Evolutionary conservation across 1,140 invertebrate genomes (phyloP), one percentile per base, ranked within the genome.

Genomic region (Branchinecta lynchi): DNA sequence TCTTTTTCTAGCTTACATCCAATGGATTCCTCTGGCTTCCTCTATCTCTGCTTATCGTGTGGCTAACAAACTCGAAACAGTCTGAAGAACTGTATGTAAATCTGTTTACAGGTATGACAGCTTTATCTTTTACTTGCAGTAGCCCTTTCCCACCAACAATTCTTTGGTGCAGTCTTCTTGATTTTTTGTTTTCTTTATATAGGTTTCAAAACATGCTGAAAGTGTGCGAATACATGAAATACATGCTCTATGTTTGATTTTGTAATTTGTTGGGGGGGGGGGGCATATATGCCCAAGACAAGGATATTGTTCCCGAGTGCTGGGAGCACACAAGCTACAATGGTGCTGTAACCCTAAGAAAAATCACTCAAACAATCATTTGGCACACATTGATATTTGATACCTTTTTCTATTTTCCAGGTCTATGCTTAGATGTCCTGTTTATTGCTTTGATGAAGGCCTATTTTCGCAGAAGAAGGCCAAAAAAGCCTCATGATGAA

Each of bases 371-470:
- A 1, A 32, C 1, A 32, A 32, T 32, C 32, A 32, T 32, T n/a
- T n/a, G 32, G 32, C 32, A 32, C 32, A 32, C 32, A 32, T 32
- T 32, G 32, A 32, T 32, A 32, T 32, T 1, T 60, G 51, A 60
- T 60, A 20, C 1, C 12, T 15, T 60, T 12, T 69, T 75, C 75
- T 70, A 75, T 75, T 76, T 85, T 86, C 73, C 79, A 93, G 92
- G 87, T 70, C 81, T 98, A 9, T 74, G 96, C 0, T 73, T 96
- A 44, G 96, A 98, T 77, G 85, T 97, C 12, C 74, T 93, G n/a
- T 73, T 89, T 1, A 82, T 96, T 68, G 89, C 87, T 2, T 70
- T 93, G 2, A 72, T 89, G 3, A 98, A 98, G 81, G 86, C 93
- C 7, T 77, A 85, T 65, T 83, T 88, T 15, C 81, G 90, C 72